phyloP scores from a whole-genome alignment of 37 sponge, comb jelly and placozoan species.

The Ephydatia muelleri region DNA sequence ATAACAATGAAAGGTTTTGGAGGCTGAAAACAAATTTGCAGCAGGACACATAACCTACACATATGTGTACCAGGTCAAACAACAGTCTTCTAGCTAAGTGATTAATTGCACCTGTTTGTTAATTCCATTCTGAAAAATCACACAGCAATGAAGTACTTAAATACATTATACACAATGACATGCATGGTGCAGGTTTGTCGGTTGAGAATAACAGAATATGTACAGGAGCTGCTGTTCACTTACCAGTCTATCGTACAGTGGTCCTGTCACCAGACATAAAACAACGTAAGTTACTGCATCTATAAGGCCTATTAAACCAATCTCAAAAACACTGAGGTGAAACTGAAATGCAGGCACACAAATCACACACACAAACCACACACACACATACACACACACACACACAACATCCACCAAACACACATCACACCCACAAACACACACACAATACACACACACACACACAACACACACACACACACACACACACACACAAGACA shows the following conservation, averaged over 20 bases:
- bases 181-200: no score
- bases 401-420: no score
- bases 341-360: neutral
- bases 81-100: no score
- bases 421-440: no score
- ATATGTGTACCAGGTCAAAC: no score
- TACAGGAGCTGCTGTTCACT: neutral
- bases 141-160: no score
- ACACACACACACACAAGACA: no score
- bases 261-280: neutral
- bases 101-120: neutral
- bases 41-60: neutral
- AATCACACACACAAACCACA: neutral
- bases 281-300: neutral
- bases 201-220: no score
- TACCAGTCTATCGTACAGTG: neutral
- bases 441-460: no score
- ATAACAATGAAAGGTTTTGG: neutral
- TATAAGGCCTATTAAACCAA: neutral
- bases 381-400: neutral
- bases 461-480: no score
- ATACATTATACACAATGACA: no score
- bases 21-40: neutral
- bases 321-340: neutral
- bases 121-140: no score